Percentiles rank a stretch among this genome's conserved stretches.
Conservation (phyloP, 2,113 vertebrate genomes). For the Speoplatyrhinus poulsoni region DNA sequence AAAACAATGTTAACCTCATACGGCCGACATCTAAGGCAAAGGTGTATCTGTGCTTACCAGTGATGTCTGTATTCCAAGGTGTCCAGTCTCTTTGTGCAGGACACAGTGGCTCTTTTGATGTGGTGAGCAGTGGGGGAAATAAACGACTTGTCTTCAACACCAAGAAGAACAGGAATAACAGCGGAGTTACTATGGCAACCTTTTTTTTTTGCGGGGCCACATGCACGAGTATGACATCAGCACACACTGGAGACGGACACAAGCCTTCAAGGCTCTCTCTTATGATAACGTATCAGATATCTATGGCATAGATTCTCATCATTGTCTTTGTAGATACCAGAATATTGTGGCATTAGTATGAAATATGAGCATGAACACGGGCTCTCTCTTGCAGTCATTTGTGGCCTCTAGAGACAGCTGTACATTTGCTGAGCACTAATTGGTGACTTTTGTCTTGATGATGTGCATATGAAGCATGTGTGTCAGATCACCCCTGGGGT, state of each 20-base stretch:
- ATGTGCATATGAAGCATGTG: no score
- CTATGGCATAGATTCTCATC: no score
- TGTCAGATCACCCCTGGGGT: no score
- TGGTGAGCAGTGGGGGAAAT: constrained; percentile 24
- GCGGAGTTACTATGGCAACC: constrained; percentile 70
- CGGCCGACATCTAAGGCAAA: background rate
- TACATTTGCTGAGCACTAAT: no score
- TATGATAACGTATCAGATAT: no score
- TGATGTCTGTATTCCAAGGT: background rate
- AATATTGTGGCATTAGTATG: no score
- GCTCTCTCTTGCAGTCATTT: no score
- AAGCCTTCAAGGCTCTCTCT: background rate
- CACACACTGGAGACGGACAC: constrained; percentile 1
- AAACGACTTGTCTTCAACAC: constrained; percentile 17
- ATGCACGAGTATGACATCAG: constrained; percentile 50
- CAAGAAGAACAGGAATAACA: constrained; percentile 40
- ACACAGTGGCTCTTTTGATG: constrained; percentile 35
- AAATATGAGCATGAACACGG: no score
- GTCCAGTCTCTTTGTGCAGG: constrained; percentile 22
- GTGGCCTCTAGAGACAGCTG: no score
- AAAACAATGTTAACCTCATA: constrained; percentile 1
- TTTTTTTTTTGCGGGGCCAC: constrained; percentile 22
- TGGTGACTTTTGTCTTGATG: no score
- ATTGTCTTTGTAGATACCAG: no score
- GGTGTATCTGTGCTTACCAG: constrained; percentile 36